phyloP scores from a whole-genome alignment of 2,888 invertebrate genomes.

The Tachina grossa region DNA sequence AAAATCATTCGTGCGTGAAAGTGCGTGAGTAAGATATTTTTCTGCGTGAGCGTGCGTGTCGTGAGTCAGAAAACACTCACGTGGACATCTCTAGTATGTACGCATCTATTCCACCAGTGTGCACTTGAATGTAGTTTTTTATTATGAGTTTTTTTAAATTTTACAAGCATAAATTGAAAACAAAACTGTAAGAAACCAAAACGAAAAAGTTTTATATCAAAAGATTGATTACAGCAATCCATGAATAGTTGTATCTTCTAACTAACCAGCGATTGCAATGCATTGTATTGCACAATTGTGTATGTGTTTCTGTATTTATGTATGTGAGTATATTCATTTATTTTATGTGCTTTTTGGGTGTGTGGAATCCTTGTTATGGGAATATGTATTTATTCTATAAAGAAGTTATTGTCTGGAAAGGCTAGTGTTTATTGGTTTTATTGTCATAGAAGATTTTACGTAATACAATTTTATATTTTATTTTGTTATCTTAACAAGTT shows the following conservation, averaged over 20 bases:
- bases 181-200: slow-evolving; percentile 34
- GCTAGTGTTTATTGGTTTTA: background rate
- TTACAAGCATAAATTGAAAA: slow-evolving; percentile 44
- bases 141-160: slow-evolving; percentile 10
- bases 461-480: background rate
- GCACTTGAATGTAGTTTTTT: background rate
- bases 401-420: background rate
- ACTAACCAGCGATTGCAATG: background rate
- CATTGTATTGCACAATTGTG: background rate
- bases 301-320: background rate
- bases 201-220: slow-evolving; percentile 58
- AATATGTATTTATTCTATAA: background rate
- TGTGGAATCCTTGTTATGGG: background rate
- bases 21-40: too few species aligned
- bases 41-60: too few species aligned
- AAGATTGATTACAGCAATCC: slow-evolving; percentile 67
- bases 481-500: background rate
- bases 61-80: too few species aligned
- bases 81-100: too few species aligned
- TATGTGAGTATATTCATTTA: background rate
- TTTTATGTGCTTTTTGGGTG: background rate
- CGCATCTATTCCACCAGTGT: background rate
- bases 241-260: slow-evolving; percentile 47
- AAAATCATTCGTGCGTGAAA: too few species aligned
- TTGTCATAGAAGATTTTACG: background rate